These are phyloP conservation scores for Oligia strigilis DNA, from an alignment of 2,888 invertebrate species.

Conservation along the genomic window DNA sequence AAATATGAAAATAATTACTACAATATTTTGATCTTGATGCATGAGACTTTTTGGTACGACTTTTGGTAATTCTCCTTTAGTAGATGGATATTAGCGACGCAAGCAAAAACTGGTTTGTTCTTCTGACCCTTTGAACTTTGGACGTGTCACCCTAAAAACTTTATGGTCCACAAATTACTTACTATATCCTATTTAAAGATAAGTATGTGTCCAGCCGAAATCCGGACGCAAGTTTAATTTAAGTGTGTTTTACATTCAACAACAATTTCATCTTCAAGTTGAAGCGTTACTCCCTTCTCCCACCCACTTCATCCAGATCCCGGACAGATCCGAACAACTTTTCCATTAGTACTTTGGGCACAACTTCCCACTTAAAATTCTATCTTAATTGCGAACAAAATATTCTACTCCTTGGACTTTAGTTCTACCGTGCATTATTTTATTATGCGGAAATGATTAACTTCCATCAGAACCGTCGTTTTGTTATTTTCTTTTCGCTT, in stretches of 20 bases:
- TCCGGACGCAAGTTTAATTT: conserved; percentile 66
- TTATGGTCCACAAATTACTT: conserved; percentile 25
- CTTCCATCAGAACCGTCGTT: conserved; percentile 69
- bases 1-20: too few relatives aligned
- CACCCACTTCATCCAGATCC: conserved; percentile 74
- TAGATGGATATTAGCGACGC: conserved; percentile 14
- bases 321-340: conserved; percentile 78
- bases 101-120: conserved; percentile 27
- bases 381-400: conserved; percentile 81
- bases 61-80: not conserved
- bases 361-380: conserved; percentile 83
- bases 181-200: conserved; percentile 32
- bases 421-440: conserved; percentile 72
- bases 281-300: conserved; percentile 75
- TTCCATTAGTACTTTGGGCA: conserved; percentile 80
- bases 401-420: conserved; percentile 75
- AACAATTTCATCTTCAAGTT: conserved; percentile 75
- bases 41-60: too few relatives aligned
- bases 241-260: conserved; percentile 77
- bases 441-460: conserved; percentile 74
- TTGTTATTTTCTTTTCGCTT: conserved; percentile 63
- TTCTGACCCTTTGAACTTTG: conserved; percentile 19
- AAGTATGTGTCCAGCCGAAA: conserved; percentile 37
- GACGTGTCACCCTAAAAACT: conserved; percentile 23
- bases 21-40: too few relatives aligned